phyloP scores from a whole-genome alignment of 2,113 vertebrate species.

The Petrocephalus microphthalmus region DNA sequence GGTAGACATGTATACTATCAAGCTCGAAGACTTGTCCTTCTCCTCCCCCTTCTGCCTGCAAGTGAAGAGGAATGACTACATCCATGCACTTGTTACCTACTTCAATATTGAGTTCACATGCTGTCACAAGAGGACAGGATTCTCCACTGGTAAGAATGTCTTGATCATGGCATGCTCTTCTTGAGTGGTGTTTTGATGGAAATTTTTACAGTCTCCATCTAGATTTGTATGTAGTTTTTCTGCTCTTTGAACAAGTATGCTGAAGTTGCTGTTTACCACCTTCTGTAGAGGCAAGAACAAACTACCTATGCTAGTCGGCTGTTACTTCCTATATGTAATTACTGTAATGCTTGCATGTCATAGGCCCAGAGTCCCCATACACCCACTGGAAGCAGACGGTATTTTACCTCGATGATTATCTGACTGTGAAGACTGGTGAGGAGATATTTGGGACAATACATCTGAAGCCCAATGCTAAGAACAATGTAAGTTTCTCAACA shows the following conservation, averaged over 20 bases:
- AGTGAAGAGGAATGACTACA: constrained; percentile 85
- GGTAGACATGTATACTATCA: constrained; percentile 91
- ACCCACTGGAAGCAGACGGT: constrained; percentile 95
- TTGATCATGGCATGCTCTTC: background rate
- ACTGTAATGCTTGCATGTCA: background rate
- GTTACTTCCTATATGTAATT: background rate
- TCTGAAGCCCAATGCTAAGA: constrained; percentile 89
- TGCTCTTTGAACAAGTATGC: background rate
- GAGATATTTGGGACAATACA: constrained; percentile 86
- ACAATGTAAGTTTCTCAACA: constrained; percentile 68
- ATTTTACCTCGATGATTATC: constrained; percentile 88
- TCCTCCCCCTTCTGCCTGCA: constrained; percentile 89
- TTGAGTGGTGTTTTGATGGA: background rate
- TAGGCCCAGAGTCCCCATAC: constrained; percentile 86
- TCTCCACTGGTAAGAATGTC: constrained; percentile 78
- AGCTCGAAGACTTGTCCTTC: constrained; percentile 83
- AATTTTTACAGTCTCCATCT: background rate
- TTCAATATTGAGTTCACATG: constrained; percentile 94
- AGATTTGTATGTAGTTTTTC: background rate
- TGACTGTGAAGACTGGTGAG: constrained; percentile 85
- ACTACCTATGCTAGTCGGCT: background rate
- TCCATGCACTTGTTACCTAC: constrained; percentile 84
- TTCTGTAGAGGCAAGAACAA: background rate
- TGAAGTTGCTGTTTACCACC: background rate
- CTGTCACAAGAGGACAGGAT: constrained; percentile 88